Conservation (phyloP, 1,140 invertebrate species). For the Tetramorium simillimum region DNA sequence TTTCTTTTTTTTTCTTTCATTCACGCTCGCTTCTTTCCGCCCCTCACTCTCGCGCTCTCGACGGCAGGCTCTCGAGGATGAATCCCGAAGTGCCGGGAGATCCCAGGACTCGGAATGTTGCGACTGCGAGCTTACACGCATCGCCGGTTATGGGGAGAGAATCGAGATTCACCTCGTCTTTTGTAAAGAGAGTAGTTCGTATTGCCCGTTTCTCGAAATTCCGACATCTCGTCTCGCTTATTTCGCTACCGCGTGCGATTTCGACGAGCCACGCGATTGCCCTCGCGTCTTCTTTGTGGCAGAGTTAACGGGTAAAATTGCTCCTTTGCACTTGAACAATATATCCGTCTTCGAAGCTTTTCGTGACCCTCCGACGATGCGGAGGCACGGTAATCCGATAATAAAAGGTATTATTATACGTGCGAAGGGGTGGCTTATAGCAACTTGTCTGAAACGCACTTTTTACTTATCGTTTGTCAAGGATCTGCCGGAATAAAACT, state of each 20-base stretch:
- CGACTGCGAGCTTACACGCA: slow-evolving; percentile 63
- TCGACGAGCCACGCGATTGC: slow-evolving; percentile 4
- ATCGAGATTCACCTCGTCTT: slow-evolving; percentile 27
- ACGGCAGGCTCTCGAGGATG: slow-evolving; percentile 28
- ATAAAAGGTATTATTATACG: slow-evolving; percentile 1
- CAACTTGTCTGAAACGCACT: neutral
- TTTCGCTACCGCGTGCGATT: neutral
- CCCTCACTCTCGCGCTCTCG: neutral
- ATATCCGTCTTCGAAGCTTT: neutral
- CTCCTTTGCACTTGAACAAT: neutral
- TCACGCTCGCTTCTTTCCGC: neutral
- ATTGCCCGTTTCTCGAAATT: neutral
- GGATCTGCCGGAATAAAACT: neutral
- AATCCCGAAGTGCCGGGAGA: slow-evolving; percentile 46
- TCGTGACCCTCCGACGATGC: slow-evolving; percentile 1
- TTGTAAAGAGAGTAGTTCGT: slow-evolving; percentile 11
- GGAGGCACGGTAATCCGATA: neutral
- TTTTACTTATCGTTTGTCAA: slow-evolving; percentile 21
- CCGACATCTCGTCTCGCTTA: neutral
- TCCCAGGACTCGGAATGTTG: slow-evolving; percentile 47
- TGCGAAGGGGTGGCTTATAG: too few relatives aligned
- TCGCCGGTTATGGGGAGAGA: slow-evolving; percentile 56
- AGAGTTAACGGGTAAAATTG: slow-evolving; percentile 13
- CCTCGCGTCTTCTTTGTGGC: slow-evolving; percentile 1
- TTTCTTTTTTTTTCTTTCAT: neutral